Evolutionary conservation across 2,797 vertebrate genomes (phyloP), one percentile per base, ranked within the genome.

Genomic region (Poeciliopsis gracilis): DNA sequence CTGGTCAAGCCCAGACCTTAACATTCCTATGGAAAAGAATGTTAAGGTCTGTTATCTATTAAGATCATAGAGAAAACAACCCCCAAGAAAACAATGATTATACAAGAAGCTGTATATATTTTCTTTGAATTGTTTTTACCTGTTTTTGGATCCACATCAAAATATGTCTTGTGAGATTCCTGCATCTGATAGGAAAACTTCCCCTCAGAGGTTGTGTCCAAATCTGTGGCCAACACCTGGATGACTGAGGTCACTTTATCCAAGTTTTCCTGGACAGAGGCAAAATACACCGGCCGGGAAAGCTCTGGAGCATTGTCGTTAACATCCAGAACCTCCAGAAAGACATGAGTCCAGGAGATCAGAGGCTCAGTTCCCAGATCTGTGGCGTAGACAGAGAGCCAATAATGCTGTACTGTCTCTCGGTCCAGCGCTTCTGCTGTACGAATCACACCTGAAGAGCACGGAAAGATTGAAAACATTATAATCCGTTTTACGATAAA

Each of bases 251-350:
- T 92, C 55, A 95, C 94, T 74, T 90, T 87, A 1, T 96, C 94
- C 16, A 94, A 89, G 75, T 99, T 98, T 92, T 99, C 98, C 63
- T 73, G 92, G 78, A 98, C 93, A 0, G 96, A 95, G 0, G 96
- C 95, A 8, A 98, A 99, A 87, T 97, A 99, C 73, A 98, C 94
- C 0, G 97, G 97, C 84, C 95, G 96, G 59, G 96, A 97, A 82
- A 98, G 95, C 85, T 95, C 96, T 3, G 98, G 98, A 2, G 97
- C 93, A 72, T 98, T 99, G 87, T 99, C 98, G 25, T 99, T 99
- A 47, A 97, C 82, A 61, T 99, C 98, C 0, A 87, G 93, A 77
- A 99, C 96, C 84, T 98, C 97, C 79, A 99, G 92, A 91, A 95
- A 99, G 88, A 99, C 95, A 85, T 99, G 97, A 43, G 96, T 97